Conservation (phyloP, 2,113 vertebrate genomes). For the Triplophysa siluroides region DNA sequence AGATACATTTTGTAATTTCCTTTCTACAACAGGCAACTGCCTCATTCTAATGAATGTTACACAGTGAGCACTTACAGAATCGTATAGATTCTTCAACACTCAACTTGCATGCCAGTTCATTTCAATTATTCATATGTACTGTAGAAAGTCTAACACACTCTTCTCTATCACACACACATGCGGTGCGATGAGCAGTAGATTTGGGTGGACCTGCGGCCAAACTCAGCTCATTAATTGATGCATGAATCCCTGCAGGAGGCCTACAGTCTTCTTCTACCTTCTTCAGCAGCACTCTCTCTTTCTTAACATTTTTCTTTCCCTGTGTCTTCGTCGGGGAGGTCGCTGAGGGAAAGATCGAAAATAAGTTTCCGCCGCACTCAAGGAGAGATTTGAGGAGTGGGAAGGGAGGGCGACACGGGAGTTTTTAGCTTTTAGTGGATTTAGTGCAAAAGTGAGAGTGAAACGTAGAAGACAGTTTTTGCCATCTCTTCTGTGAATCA, state of each 20-base stretch:
- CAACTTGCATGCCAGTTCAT: constrained; percentile 49
- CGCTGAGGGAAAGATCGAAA: constrained; percentile 13
- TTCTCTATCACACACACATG: background rate
- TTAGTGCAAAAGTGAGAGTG: constrained; percentile 67
- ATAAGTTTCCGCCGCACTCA: constrained; percentile 29
- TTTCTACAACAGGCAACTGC: constrained; percentile 6
- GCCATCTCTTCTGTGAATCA: constrained; percentile 64
- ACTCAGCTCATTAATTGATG: constrained; percentile 45
- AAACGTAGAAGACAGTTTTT: constrained; percentile 71
- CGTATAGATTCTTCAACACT: background rate
- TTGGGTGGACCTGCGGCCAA: constrained; percentile 36
- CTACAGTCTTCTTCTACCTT: constrained; percentile 10
- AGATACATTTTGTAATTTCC: constrained; percentile 15
- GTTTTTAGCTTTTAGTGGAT: constrained; percentile 60
- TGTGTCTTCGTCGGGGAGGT: background rate
- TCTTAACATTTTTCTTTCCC: constrained; percentile 22
- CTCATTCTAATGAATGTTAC: background rate
- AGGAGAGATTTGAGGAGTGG: constrained; percentile 25
- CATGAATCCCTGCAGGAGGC: constrained; percentile 31
- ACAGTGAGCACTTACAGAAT: background rate
- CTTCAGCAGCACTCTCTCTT: constrained; percentile 21
- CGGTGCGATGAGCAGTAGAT: constrained; percentile 11
- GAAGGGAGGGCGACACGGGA: background rate
- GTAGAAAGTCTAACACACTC: constrained; percentile 42
- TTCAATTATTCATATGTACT: constrained; percentile 63